Conservation (phyloP, 2,797 vertebrate genomes). For the Syngnathus acus region DNA sequence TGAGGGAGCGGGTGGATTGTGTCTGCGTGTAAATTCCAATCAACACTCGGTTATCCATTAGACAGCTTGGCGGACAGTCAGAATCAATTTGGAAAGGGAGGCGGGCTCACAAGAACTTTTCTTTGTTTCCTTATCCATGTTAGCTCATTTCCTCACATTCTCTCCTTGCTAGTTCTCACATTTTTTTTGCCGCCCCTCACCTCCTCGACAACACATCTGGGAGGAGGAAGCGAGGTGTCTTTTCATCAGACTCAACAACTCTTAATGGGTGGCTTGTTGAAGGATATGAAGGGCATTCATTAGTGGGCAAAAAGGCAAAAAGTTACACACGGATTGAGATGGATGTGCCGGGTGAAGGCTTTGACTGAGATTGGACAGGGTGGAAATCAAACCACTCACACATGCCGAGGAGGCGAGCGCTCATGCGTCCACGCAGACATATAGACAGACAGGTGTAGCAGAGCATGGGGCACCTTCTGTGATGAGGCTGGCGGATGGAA, state of each 20-base stretch:
- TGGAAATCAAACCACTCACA: constrained; percentile 29
- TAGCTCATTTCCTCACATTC: background rate
- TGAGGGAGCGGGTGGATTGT: constrained; percentile 26
- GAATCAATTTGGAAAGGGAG: constrained; percentile 57
- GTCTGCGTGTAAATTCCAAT: constrained; percentile 63
- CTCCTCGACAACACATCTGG: constrained; percentile 8
- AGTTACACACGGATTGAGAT: constrained; percentile 20
- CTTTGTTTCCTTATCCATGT: constrained; percentile 33
- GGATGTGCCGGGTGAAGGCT: constrained; percentile 23
- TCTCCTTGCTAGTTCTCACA: constrained; percentile 1
- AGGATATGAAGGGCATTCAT: constrained; percentile 33
- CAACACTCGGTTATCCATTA: constrained; percentile 60
- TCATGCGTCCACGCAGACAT: constrained; percentile 16
- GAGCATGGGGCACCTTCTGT: constrained; percentile 35
- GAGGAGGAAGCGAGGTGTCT: constrained; percentile 6
- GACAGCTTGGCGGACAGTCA: constrained; percentile 34
- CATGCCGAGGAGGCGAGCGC: constrained; percentile 9
- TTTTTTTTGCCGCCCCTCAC: constrained; percentile 24
- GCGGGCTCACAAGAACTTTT: constrained; percentile 26
- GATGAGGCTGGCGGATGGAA: constrained; percentile 29
- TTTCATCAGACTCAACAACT: constrained; percentile 44
- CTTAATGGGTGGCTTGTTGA: constrained; percentile 48
- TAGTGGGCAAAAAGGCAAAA: constrained; percentile 15
- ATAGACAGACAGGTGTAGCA: constrained; percentile 42
- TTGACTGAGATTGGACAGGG: constrained; percentile 26